These are phyloP conservation scores for Beris chalybata DNA, from an alignment of 2,888 invertebrate species.

Conservation along the genomic window DNA sequence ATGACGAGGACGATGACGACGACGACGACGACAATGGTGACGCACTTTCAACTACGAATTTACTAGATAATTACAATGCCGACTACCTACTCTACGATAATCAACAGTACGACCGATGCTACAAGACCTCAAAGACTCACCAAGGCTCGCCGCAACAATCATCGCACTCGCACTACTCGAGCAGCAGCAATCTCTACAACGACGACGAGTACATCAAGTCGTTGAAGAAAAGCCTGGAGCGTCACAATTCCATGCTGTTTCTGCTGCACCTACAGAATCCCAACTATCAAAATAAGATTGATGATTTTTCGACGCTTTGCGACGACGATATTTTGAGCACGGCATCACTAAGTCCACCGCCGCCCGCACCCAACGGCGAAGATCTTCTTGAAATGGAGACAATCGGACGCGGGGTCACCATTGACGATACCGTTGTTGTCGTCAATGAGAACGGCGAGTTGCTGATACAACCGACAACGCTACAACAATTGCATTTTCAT, in stretches of 20 bases:
- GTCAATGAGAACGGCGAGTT: slow-evolving; percentile 21
- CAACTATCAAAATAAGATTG: slow-evolving; percentile 46
- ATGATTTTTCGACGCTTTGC: slow-evolving; percentile 43
- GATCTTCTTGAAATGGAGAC: slow-evolving; percentile 36
- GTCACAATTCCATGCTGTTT: slow-evolving; percentile 55
- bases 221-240: slow-evolving; percentile 51
- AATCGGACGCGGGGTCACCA: background rate
- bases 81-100: slow-evolving; percentile 10
- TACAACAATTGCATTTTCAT: slow-evolving; percentile 32
- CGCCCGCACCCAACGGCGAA: slow-evolving; percentile 76
- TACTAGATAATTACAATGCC: slow-evolving; percentile 33
- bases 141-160: background rate
- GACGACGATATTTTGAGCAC: slow-evolving; percentile 46
- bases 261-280: slow-evolving; percentile 54
- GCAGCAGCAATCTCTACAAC: slow-evolving; percentile 49
- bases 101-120: slow-evolving; percentile 1
- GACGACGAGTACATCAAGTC: slow-evolving; percentile 55
- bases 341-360: slow-evolving; percentile 73
- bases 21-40: slow-evolving; percentile 4
- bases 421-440: background rate
- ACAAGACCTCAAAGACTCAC: background rate
- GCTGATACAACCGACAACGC: slow-evolving; percentile 27
- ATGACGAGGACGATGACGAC: slow-evolving; percentile 6
- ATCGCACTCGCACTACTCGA: slow-evolving; percentile 37
- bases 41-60: slow-evolving; percentile 21